These are phyloP conservation scores for Caiman crocodilus DNA, from an alignment of 2,797 vertebrate genomes.

Conservation along the genomic window DNA sequence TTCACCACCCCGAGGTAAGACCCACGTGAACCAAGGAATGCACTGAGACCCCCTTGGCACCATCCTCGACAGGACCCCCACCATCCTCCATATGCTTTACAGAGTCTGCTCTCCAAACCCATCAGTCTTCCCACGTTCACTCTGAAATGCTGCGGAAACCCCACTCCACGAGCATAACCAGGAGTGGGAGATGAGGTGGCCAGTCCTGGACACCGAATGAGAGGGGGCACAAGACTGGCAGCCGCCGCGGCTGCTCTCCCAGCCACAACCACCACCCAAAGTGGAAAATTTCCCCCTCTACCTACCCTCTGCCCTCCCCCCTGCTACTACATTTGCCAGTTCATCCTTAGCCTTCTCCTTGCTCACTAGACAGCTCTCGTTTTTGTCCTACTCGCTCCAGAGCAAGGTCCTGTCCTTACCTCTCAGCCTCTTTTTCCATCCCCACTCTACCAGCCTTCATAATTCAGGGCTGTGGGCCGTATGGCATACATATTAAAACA, in stretches of 20 bases:
- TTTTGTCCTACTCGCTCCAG: background rate
- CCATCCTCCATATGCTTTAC: background rate
- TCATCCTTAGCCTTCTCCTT: background rate
- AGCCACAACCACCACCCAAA: too few species aligned
- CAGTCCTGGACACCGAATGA: too few species aligned
- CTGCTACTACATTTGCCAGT: too few species aligned
- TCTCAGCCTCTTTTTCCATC: background rate
- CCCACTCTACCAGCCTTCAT: slow-evolving; percentile 25
- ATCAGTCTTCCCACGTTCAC: background rate
- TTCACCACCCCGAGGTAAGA: background rate
- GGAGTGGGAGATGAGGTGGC: too few species aligned
- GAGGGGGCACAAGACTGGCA: too few species aligned
- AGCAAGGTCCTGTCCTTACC: background rate
- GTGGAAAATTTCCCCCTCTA: too few species aligned
- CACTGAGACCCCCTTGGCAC: background rate
- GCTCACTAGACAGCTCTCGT: background rate
- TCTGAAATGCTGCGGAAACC: background rate
- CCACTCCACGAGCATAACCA: too few species aligned
- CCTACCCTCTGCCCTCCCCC: background rate
- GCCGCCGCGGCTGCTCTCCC: too few species aligned
- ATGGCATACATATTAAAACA: slow-evolving; percentile 52
- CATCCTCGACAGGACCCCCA: background rate
- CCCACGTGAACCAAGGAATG: slow-evolving; percentile 39
- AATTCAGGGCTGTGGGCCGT: slow-evolving; percentile 44
- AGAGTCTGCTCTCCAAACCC: background rate